Evolutionary conservation across 2,888 invertebrate species (phyloP), one percentile per base, ranked within the genome.

Genomic region (Nebria salina): DNA sequence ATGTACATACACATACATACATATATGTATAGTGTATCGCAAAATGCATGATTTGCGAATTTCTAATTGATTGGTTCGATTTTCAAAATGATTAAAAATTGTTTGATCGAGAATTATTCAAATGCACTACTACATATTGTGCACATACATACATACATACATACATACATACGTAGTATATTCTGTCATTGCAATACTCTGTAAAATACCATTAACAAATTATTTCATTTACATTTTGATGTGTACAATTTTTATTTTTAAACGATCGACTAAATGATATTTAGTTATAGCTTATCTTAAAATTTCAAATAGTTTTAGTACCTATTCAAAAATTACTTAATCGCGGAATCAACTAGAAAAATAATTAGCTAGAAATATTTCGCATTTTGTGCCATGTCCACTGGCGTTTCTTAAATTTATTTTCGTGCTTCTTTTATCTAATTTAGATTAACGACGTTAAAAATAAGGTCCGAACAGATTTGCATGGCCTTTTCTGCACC

Each of bases 21-120:
- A 54, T 11, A 54, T 2, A 34, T 5, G 1, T 34, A 20, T 20
- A 20, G 42, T 65, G 43, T 34, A 34, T 34, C 43, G n/a, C 74
- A 42, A 78, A 74, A 73, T 75, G 43, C 80, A 68, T 68, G 80
- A 80, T 80, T 80, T 80, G 80, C 72, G 75, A 80, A 75, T 80
- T 80, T 80, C 72, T 80, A 80, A 75, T 75, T 80, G 70, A 78
- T 78, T 70, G 78, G 72, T 26, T 34, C 15, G 5, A 54, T 54
- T 54, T 54, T 54, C 54, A 54, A 54, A 54, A 54, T 54, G 54
- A 54, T 54, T 54, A 54, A 54, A 54, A 54, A 54, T 54, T 54
- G 54, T 54, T 54, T 54, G 54, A 54, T 11, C 13, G 54, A 54
- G 25, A 68, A 68, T 15, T 68, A 68, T 68, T 25, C 15, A 68